phyloP scores from a whole-genome alignment of 2,888 invertebrate species.

The Habrosyne pyritoides region DNA sequence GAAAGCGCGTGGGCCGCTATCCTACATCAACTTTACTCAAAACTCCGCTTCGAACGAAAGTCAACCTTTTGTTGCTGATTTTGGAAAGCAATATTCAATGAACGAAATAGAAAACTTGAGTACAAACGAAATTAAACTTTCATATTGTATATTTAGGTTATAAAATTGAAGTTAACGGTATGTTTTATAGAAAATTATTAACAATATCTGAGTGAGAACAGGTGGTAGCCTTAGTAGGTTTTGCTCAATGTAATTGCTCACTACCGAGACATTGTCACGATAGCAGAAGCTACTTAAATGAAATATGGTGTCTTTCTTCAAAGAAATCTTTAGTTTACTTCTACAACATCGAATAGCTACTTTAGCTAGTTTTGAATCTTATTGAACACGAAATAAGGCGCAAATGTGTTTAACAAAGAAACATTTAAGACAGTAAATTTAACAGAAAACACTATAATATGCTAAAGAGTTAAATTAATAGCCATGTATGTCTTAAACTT shows the following conservation, averaged over 20 bases:
- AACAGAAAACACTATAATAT: neutral
- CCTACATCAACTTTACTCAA: slow-evolving; percentile 52
- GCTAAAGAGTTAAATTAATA: neutral
- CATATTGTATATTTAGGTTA: slow-evolving; percentile 17
- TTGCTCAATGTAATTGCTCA: slow-evolving; percentile 74
- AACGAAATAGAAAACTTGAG: slow-evolving; percentile 3
- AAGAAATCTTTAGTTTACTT: neutral
- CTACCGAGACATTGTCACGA: slow-evolving; percentile 62
- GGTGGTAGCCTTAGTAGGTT: slow-evolving; percentile 71
- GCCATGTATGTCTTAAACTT: neutral
- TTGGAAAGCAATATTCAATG: slow-evolving; percentile 31
- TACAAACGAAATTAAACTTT: slow-evolving; percentile 36
- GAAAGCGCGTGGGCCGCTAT: slow-evolving; percentile 76
- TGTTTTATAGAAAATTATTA: slow-evolving; percentile 56
- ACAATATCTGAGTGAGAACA: slow-evolving; percentile 69
- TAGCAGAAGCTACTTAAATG: slow-evolving; percentile 57
- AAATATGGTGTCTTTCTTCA: slow-evolving; percentile 49
- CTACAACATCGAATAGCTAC: neutral
- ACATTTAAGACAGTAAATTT: neutral
- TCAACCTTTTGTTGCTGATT: slow-evolving; percentile 33
- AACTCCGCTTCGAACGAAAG: slow-evolving; percentile 29
- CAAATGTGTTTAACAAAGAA: neutral
- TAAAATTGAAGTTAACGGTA: slow-evolving; percentile 26
- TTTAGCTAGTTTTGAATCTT: neutral
- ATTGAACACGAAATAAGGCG: neutral